phyloP scores from a whole-genome alignment of 2,113 vertebrate species.

The Panthera uncia region DNA sequence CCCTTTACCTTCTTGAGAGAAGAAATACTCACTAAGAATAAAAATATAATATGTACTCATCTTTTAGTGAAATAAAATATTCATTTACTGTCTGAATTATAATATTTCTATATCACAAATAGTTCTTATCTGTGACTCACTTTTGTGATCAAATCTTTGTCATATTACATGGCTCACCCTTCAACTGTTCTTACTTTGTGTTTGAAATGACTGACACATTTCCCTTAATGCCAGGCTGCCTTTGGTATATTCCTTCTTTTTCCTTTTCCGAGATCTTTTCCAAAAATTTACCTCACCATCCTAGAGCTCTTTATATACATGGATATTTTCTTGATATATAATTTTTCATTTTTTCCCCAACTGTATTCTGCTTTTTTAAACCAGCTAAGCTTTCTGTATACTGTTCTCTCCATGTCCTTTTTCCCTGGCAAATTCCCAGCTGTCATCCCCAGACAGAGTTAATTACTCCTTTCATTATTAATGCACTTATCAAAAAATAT shows the following conservation, averaged over 20 bases:
- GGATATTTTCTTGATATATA: neutral
- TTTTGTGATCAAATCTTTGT: neutral
- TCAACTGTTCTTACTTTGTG: neutral
- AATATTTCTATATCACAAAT: neutral
- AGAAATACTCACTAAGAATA: neutral
- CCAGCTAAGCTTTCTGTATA: neutral
- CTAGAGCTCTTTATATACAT: neutral
- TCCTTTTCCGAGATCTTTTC: neutral
- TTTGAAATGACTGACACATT: neutral
- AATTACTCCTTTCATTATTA: neutral
- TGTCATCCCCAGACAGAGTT: neutral
- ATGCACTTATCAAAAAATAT: neutral
- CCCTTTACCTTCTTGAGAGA: neutral
- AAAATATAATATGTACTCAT: neutral
- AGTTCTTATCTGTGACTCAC: neutral
- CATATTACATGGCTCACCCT: neutral
- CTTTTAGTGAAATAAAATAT: constrained; percentile 9
- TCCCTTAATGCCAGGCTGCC: neutral
- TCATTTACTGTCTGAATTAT: neutral
- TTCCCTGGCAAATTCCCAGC: neutral
- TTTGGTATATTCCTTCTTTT: neutral
- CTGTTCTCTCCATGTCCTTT: neutral
- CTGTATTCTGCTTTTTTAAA: neutral
- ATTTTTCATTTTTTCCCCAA: neutral
- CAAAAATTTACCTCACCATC: neutral